Base-by-base conservation (phyloP, 2,113 vertebrate species). In the Plestiodon gilberti region DNA sequence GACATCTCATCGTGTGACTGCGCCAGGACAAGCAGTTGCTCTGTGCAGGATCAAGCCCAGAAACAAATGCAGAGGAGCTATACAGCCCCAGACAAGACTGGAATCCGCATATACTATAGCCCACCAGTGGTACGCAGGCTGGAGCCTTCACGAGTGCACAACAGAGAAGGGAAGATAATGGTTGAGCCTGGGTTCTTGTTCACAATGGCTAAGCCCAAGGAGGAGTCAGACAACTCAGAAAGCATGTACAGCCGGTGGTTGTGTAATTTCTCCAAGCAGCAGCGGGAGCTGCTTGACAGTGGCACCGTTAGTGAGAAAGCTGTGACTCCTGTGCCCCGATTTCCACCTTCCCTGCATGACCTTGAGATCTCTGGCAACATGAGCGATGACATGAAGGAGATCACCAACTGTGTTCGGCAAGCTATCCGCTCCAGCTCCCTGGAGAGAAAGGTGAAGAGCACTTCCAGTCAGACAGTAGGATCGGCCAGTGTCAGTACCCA, bases 381-480 rank as follows among this genome's bases (percentile, higher is more conserved):
- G 93, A 99, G 98, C 0, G 99, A 99, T 0, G 99, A 99, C 95
- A 99, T 99, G 99, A 99, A 99, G 95, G 99, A 99, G 96, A 99
- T 99, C 96, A 99, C 98, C 92, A 99, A 99, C 94, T 99, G 98
- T 0, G 98, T 99, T 85, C 97, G 99, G 74, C 98, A 99, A 89
- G 98, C 99, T 90, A 99, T 99, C 90, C 98, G 98, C 89, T 99
- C 98, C 1, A 98, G 98, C 90, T 99, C 99, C 0, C 95, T 99
- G 80, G 99, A 99, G 95, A 98, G 98, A 91, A 99, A 98, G 82
- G 97, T 97, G 88, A 99, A 98, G 89, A 99, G 98, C 78, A 87
- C 97, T 0, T 98, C 97, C 55, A 98, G 97, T 95, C 98, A 99
- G 96, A 97, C 95, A 0, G 93, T 97, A 48, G 97, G 97, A 18